Conservation (phyloP, 2,888 invertebrate genomes). For the Psylliodes chrysocephalus region DNA sequence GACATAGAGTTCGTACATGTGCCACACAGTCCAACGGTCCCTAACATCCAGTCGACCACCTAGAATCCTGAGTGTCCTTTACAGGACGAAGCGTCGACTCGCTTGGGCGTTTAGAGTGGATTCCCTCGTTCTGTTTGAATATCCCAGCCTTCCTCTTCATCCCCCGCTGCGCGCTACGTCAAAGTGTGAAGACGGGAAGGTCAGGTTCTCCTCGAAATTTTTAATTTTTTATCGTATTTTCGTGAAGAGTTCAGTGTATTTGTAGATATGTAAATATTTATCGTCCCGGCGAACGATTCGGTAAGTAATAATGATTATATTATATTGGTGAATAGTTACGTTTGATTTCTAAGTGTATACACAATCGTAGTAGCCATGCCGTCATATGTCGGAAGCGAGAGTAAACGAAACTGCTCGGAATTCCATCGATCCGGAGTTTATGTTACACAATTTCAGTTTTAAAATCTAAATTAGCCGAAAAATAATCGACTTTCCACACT, state of each 20-base stretch:
- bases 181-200: slow-evolving; percentile 42
- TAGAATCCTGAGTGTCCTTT: slow-evolving; percentile 2
- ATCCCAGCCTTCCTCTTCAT: slow-evolving; percentile 39
- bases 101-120: slow-evolving; percentile 40
- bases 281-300: slow-evolving; percentile 5
- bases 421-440: slow-evolving; percentile 35
- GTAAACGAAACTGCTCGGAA: slow-evolving; percentile 28
- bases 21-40: slow-evolving; percentile 3
- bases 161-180: slow-evolving; percentile 39
- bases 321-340: not conserved
- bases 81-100: not conserved
- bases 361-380: slow-evolving; percentile 40
- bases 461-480: not conserved
- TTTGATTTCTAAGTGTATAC: slow-evolving; percentile 37
- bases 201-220: slow-evolving; percentile 39
- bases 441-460: slow-evolving; percentile 14
- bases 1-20: slow-evolving; percentile 12
- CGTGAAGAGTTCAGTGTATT: slow-evolving; percentile 13
- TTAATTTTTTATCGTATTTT: slow-evolving; percentile 26
- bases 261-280: slow-evolving; percentile 28
- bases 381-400: slow-evolving; percentile 38
- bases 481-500: no score
- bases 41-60: slow-evolving; percentile 12
- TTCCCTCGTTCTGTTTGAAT: slow-evolving; percentile 47
- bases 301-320: slow-evolving; percentile 21